These are phyloP conservation scores for Pseudeuparius sepicola DNA, from an alignment of 2,888 invertebrate genomes.

Conservation along the genomic window DNA sequence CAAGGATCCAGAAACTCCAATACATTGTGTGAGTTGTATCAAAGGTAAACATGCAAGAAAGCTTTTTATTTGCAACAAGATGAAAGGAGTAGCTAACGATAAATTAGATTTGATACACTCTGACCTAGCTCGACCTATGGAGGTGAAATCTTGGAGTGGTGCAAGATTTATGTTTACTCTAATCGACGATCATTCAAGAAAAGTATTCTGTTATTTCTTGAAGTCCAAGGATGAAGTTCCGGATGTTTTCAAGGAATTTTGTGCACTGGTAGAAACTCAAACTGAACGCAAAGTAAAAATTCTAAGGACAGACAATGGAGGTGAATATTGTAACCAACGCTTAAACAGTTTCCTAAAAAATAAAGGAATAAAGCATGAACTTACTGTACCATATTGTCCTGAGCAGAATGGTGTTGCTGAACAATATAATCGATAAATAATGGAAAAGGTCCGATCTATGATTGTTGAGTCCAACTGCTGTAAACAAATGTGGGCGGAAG, in stretches of 20 bases:
- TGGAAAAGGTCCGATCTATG: conserved; percentile 1
- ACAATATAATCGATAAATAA: too few relatives aligned
- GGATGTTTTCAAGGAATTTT: conserved; percentile 15
- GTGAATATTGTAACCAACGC: conserved; percentile 12
- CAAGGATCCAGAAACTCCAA: conserved; percentile 10
- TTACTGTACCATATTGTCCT: neutral
- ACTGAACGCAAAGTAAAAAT: conserved; percentile 14
- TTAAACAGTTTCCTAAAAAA: conserved; percentile 11
- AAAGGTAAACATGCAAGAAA: conserved; percentile 17
- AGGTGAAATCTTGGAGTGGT: conserved; percentile 17
- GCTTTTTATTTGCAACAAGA: conserved; percentile 32
- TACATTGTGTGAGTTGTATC: conserved; percentile 19
- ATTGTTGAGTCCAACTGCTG: neutral
- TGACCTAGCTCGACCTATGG: conserved; percentile 18
- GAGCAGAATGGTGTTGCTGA: conserved; percentile 1
- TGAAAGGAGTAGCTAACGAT: conserved; percentile 25
- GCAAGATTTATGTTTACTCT: conserved; percentile 14
- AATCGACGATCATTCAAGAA: conserved; percentile 19
- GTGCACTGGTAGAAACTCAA: conserved; percentile 14
- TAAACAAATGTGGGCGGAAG: neutral
- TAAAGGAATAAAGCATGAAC: too few relatives aligned
- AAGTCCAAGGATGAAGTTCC: conserved; percentile 17
- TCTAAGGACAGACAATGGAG: too few relatives aligned
- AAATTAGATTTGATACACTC: conserved; percentile 19
- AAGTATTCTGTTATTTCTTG: conserved; percentile 18